Percentiles rank a stretch among this genome's conserved stretches.
phyloP scores from a whole-genome alignment of 1,140 invertebrate genomes.

The Psilanteris sp. region DNA sequence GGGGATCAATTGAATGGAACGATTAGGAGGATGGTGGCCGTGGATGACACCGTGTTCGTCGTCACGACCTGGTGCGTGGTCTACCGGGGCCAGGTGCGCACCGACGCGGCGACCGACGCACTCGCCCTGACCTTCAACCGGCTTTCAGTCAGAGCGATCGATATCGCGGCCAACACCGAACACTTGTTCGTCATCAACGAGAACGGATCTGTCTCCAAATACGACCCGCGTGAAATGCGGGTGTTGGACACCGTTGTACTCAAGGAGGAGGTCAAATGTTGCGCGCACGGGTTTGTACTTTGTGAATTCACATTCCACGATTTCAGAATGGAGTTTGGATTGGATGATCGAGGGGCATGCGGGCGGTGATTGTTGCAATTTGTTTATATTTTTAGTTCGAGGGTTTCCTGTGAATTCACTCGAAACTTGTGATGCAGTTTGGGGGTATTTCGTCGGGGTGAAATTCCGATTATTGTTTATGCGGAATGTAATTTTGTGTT shows the following conservation, averaged over 20 bases:
- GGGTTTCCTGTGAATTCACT: too few relatives aligned
- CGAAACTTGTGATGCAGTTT: too few relatives aligned
- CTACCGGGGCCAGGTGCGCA: constrained; percentile 66
- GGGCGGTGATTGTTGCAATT: too few relatives aligned
- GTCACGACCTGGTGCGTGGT: constrained; percentile 70
- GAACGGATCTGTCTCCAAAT: constrained; percentile 82
- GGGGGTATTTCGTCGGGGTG: too few relatives aligned
- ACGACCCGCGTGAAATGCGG: constrained; percentile 79
- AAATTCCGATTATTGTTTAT: too few relatives aligned
- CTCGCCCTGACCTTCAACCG: constrained; percentile 60
- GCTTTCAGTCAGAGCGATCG: constrained; percentile 76
- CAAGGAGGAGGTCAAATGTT: constrained; percentile 83
- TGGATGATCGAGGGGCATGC: too few relatives aligned
- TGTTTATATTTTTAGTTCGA: too few relatives aligned
- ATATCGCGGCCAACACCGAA: constrained; percentile 83
- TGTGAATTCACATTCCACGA: too few relatives aligned
- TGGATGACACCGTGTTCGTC: constrained; percentile 72
- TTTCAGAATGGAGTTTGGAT: too few relatives aligned
- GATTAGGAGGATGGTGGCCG: constrained; percentile 70
- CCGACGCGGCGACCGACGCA: constrained; percentile 21
- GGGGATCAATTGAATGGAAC: constrained; percentile 68
- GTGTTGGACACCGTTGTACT: constrained; percentile 82
- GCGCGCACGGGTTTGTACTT: constrained; percentile 81
- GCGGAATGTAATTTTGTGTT: too few relatives aligned
- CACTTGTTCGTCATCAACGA: constrained; percentile 83